A percentile compares a stretch with the other conserved stretches of the same genome.
Evolutionary conservation across 2,888 invertebrate genomes (phyloP).

Genomic region (Pristionchus arcanus): DNA sequence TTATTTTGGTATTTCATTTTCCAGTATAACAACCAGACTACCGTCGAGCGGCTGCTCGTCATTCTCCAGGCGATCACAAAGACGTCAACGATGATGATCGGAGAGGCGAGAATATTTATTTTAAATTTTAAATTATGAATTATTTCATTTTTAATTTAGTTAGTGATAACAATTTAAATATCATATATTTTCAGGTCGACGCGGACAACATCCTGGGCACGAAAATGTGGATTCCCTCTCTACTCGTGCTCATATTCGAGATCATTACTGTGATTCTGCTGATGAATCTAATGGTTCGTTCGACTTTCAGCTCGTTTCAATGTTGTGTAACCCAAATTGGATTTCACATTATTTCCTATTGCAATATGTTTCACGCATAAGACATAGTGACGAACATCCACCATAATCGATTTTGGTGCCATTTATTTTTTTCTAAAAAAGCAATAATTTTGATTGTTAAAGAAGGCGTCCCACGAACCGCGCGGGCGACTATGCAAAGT

Average conservation of each 20-base stretch:
- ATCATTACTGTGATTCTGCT: conserved; percentile 77
- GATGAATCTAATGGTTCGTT: conserved; percentile 76
- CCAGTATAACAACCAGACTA: conserved; percentile 64
- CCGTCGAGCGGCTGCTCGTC: conserved; percentile 64
- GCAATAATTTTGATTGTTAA: no score
- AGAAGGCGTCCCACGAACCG: no score
- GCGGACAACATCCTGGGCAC: conserved; percentile 60
- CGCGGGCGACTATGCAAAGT: no score
- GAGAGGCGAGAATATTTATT: conserved; percentile 63
- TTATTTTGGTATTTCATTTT: neutral
- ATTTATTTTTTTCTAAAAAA: neutral
- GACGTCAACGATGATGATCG: conserved; percentile 79
- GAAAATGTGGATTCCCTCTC: conserved; percentile 75
- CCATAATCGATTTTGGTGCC: neutral
- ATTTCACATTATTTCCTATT: no score
- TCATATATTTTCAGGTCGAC: conserved; percentile 57
- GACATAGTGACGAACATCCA: neutral
- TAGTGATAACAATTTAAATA: neutral
- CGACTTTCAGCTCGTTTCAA: no score
- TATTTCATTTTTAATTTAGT: neutral
- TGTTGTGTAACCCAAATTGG: no score
- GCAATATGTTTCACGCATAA: neutral
- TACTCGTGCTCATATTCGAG: conserved; percentile 76
- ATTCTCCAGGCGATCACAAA: conserved; percentile 77
- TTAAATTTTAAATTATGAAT: no score